Conservation (phyloP, 2,113 vertebrate species). For the Saccopteryx bilineata region DNA sequence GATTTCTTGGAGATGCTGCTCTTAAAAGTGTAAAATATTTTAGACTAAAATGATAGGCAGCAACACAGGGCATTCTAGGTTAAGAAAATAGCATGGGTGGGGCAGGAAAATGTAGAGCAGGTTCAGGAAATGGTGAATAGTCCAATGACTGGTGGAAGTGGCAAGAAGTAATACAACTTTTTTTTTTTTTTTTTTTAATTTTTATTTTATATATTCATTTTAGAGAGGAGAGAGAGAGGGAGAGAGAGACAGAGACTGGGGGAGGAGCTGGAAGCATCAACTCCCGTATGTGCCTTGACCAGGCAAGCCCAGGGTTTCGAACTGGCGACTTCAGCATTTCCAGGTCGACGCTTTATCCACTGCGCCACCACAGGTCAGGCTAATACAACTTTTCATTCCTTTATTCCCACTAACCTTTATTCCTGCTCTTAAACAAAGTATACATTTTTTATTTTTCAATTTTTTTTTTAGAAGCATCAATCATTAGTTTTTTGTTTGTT, state of each 20-base stretch:
- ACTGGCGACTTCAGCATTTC: no score
- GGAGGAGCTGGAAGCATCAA: no score
- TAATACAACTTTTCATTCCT: neutral
- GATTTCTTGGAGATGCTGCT: neutral
- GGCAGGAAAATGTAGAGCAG: neutral
- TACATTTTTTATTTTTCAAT: neutral
- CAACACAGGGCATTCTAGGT: neutral
- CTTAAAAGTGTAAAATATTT: slow-evolving; percentile 38
- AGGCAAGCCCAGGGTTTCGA: no score
- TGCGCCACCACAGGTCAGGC: no score
- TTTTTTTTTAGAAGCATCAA: no score
- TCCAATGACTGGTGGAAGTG: neutral
- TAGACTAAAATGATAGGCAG: neutral
- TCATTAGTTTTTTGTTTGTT: no score
- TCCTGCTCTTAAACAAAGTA: slow-evolving; percentile 14
- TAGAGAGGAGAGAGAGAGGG: no score
- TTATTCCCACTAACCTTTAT: slow-evolving; percentile 6
- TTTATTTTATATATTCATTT: no score
- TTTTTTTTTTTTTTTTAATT: no score
- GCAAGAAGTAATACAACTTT: slow-evolving; percentile 20
- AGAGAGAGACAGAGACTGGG: no score
- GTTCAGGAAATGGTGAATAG: slow-evolving; percentile 21
- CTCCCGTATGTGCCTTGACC: no score
- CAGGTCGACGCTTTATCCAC: no score
- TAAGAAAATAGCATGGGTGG: neutral